A percentile compares a stretch with the other conserved stretches of the same genome.
Evolutionary conservation across 2,797 vertebrate species (phyloP).

Genomic region (Scarus forsteni): DNA sequence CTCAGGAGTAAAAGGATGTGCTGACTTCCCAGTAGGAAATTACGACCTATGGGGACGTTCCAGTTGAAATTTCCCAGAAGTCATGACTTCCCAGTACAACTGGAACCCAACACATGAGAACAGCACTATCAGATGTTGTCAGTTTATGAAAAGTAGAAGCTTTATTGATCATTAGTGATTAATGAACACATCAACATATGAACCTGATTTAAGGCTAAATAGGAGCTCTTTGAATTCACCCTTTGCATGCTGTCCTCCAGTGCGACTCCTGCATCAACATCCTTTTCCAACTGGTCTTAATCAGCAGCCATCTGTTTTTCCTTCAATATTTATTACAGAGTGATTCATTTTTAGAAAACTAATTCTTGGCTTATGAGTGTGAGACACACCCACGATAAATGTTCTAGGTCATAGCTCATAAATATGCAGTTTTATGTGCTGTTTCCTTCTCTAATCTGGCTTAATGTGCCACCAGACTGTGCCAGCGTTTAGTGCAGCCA

Average conservation of each 20-base stretch:
- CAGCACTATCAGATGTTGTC: too few species aligned
- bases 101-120: too few species aligned
- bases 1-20: too few species aligned
- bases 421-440: slow-evolving; percentile 28
- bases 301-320: slow-evolving; percentile 7
- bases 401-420: slow-evolving; percentile 49
- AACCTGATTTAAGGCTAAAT: too few species aligned
- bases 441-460: slow-evolving; percentile 52
- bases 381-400: slow-evolving; percentile 48
- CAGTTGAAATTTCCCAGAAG: too few species aligned
- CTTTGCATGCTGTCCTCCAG: not conserved
- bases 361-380: slow-evolving; percentile 29
- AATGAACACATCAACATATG: too few species aligned
- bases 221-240: too few species aligned
- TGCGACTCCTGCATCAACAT: not conserved
- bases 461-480: slow-evolving; percentile 34
- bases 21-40: too few species aligned
- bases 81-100: too few species aligned
- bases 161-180: too few species aligned
- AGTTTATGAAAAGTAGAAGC: too few species aligned
- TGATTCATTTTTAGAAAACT: slow-evolving; percentile 45
- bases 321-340: slow-evolving; percentile 29
- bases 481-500: slow-evolving; percentile 27
- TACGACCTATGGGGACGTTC: too few species aligned
- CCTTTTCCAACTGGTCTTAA: not conserved